Evolutionary conservation across 2,888 invertebrate species (phyloP).

Genomic region (Baccha elongata): DNA sequence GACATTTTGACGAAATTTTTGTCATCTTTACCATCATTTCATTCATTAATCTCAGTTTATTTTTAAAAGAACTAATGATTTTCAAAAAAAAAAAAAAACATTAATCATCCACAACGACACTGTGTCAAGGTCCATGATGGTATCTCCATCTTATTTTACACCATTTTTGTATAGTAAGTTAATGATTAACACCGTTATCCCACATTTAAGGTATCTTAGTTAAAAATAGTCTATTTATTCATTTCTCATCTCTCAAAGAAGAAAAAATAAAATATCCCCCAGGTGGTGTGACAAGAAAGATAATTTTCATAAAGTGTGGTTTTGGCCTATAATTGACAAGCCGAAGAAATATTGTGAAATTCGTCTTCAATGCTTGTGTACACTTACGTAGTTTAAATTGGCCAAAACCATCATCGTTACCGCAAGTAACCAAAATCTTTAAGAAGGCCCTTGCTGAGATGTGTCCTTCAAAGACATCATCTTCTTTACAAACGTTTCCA

Average conservation of each 20-base stretch:
- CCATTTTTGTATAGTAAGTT: no score
- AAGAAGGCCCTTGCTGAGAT: slow-evolving; percentile 1
- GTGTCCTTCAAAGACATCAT: slow-evolving; percentile 18
- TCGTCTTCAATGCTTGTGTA: slow-evolving; percentile 30
- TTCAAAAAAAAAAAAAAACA: slow-evolving; percentile 23
- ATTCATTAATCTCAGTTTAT: no score
- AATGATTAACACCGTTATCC: no score
- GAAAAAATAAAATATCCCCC: slow-evolving; percentile 2
- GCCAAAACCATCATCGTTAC: slow-evolving; percentile 42
- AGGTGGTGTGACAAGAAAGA: slow-evolving; percentile 20
- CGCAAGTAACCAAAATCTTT: slow-evolving; percentile 8
- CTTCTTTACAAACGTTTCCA: not conserved
- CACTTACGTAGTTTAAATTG: slow-evolving; percentile 30
- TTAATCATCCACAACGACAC: slow-evolving; percentile 5
- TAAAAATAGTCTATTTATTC: slow-evolving; percentile 3
- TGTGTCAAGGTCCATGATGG: no score
- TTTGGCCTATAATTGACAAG: slow-evolving; percentile 42
- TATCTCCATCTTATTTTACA: no score
- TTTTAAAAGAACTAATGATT: not conserved
- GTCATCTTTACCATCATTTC: not conserved
- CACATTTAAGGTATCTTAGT: no score
- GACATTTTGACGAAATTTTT: slow-evolving; percentile 21
- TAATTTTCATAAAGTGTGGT: slow-evolving; percentile 12
- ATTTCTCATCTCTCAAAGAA: slow-evolving; percentile 3
- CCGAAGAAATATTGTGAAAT: slow-evolving; percentile 40